Percentiles rank a stretch among this genome's conserved stretches.
Conservation (phyloP, 2,113 vertebrate species). For the Hippoglossus stenolepis region DNA sequence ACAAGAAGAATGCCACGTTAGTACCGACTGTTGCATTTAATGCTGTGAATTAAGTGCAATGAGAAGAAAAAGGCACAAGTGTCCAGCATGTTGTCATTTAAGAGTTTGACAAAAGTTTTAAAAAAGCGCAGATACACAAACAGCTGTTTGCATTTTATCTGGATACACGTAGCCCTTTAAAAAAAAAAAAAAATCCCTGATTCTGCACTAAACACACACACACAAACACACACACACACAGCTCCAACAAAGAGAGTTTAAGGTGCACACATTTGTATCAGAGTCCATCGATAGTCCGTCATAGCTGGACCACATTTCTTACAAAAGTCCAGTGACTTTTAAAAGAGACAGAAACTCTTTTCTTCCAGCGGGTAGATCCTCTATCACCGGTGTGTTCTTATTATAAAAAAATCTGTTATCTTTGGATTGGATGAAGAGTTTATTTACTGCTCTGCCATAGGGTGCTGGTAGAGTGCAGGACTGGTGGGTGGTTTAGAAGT, state of each 20-base stretch:
- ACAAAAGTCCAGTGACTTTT: constrained; percentile 15
- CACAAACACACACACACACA: constrained; percentile 22
- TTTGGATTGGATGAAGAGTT: constrained; percentile 1
- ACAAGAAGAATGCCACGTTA: constrained; percentile 54
- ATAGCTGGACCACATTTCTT: background rate
- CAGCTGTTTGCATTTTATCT: background rate
- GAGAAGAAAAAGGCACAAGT: constrained; percentile 9
- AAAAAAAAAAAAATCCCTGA: constrained; percentile 57
- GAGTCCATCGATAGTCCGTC: constrained; percentile 45
- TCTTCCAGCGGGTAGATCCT: background rate
- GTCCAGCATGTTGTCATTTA: background rate
- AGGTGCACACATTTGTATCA: constrained; percentile 35
- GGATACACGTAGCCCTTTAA: constrained; percentile 7
- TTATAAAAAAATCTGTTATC: background rate
- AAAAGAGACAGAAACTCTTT: background rate
- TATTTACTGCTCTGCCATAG: constrained; percentile 3
- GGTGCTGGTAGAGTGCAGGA: constrained; percentile 11
- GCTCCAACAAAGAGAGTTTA: constrained; percentile 49
- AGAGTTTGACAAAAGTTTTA: constrained; percentile 1
- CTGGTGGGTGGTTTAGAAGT: background rate
- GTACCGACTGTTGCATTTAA: constrained; percentile 2
- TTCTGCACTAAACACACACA: constrained; percentile 30
- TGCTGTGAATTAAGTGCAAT: constrained; percentile 10
- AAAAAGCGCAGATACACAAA: background rate
- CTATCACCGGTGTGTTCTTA: background rate